Evolutionary conservation across 1,140 invertebrate species (phyloP).

Genomic region (Ostrea edulis): DNA sequence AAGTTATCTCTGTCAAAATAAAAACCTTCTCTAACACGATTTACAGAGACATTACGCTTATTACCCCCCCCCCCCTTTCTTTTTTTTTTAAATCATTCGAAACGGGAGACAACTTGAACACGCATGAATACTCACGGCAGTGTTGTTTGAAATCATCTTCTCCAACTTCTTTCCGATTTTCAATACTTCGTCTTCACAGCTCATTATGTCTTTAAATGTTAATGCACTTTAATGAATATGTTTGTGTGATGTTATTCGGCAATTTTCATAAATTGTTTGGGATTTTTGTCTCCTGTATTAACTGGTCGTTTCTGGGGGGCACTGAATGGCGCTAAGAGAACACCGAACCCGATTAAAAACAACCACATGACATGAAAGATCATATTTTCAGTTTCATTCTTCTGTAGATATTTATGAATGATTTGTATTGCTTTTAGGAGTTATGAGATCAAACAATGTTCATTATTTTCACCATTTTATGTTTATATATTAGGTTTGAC

Average conservation of each 20-base stretch:
- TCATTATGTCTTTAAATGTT: constrained; percentile 58
- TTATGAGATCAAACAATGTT: background rate
- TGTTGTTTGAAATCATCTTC: constrained; percentile 92
- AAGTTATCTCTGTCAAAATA: too few species aligned
- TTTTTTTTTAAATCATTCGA: background rate
- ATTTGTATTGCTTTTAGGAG: background rate
- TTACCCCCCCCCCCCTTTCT: background rate
- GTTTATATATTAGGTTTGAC: background rate
- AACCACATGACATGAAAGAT: background rate
- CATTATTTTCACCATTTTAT: background rate
- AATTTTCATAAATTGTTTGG: background rate
- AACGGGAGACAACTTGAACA: constrained; percentile 47
- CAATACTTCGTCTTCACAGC: constrained; percentile 94
- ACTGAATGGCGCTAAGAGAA: constrained; percentile 21
- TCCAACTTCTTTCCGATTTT: constrained; percentile 96
- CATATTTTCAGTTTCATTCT: background rate
- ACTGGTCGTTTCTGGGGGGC: background rate
- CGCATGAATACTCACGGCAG: constrained; percentile 84
- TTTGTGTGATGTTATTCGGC: constrained; percentile 7
- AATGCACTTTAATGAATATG: constrained; percentile 44
- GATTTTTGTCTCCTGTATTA: background rate
- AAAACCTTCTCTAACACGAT: too few species aligned
- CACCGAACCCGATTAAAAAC: constrained; percentile 32
- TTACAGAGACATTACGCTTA: constrained; percentile 24
- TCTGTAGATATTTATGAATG: background rate